Evolutionary conservation across 2,113 vertebrate genomes (phyloP).

Genomic region (Oreochromis aureus): DNA sequence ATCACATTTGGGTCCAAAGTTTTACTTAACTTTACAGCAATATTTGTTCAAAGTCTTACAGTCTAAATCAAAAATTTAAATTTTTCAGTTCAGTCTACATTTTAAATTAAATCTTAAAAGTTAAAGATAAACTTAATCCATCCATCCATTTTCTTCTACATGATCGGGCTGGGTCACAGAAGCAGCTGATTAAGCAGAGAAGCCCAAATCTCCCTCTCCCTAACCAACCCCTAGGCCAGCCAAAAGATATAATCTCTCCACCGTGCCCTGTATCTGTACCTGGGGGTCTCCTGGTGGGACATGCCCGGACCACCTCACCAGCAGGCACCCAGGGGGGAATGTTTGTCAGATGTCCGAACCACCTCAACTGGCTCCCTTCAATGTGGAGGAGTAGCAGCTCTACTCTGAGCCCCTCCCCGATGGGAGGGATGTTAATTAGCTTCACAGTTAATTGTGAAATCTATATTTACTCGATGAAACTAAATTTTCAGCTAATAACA

Average conservation of each 20-base stretch:
- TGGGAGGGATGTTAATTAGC: not conserved
- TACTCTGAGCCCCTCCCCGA: not conserved
- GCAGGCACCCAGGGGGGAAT: not conserved
- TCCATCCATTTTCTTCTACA: not conserved
- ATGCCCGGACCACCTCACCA: rapidly evolving
- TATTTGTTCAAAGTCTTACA: not conserved
- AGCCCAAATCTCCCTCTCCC: rapidly evolving
- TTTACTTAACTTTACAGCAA: not conserved
- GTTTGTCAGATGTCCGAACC: not conserved
- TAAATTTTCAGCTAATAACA: not conserved
- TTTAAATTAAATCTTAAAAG: not conserved
- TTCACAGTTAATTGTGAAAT: not conserved
- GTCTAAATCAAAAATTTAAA: rapidly evolving
- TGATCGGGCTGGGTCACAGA: rapidly evolving
- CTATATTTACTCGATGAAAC: not conserved
- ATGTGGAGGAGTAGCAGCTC: rapidly evolving
- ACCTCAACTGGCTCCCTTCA: not conserved
- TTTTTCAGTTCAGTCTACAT: rapidly evolving
- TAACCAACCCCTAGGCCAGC: not conserved
- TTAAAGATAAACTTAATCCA: not conserved
- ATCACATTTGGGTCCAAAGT: not conserved
- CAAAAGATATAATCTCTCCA: not conserved
- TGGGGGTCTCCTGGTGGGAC: not conserved
- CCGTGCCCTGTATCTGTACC: not conserved
- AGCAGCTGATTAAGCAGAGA: rapidly evolving